These are phyloP conservation scores for Cladopsammia gracilis DNA, from an alignment of 64 coral and sea anemone species.

Conservation along the genomic window DNA sequence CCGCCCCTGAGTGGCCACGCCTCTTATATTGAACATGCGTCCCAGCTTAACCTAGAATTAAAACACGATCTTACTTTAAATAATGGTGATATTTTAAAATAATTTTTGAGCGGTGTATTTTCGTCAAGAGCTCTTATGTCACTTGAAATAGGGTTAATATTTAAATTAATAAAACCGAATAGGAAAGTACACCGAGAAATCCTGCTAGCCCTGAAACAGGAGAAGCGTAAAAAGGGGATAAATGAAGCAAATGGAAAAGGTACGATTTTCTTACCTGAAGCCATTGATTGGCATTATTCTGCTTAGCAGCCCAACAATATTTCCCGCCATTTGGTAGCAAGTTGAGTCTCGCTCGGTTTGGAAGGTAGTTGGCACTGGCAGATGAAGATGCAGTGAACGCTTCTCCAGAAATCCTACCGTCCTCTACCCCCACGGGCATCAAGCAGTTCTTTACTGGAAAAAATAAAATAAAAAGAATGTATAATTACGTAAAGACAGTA, in stretches of 20 bases:
- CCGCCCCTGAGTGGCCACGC: slow-evolving; percentile 29
- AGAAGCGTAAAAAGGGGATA: too few species aligned
- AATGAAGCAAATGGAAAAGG: background rate
- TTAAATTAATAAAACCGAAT: too few species aligned
- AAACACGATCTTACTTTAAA: background rate
- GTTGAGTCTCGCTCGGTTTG: slow-evolving; percentile 8
- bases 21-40: slow-evolving; percentile 1
- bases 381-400: slow-evolving; percentile 2
- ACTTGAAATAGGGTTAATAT: too few species aligned
- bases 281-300: slow-evolving; percentile 23
- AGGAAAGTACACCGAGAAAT: too few species aligned
- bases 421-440: slow-evolving; percentile 6
- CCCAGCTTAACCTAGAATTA: slow-evolving; percentile 8
- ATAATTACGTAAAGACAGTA: background rate
- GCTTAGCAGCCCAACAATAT: slow-evolving; percentile 4
- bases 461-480: background rate
- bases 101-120: background rate
- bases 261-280: background rate
- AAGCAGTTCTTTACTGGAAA: background rate
- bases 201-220: too few species aligned
- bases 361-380: background rate
- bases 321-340: slow-evolving; percentile 15
- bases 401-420: slow-evolving; percentile 28
- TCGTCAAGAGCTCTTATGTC: too few species aligned
- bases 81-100: too few species aligned